Conservation (phyloP, 2,113 vertebrate genomes). For the Ameiurus melas region DNA sequence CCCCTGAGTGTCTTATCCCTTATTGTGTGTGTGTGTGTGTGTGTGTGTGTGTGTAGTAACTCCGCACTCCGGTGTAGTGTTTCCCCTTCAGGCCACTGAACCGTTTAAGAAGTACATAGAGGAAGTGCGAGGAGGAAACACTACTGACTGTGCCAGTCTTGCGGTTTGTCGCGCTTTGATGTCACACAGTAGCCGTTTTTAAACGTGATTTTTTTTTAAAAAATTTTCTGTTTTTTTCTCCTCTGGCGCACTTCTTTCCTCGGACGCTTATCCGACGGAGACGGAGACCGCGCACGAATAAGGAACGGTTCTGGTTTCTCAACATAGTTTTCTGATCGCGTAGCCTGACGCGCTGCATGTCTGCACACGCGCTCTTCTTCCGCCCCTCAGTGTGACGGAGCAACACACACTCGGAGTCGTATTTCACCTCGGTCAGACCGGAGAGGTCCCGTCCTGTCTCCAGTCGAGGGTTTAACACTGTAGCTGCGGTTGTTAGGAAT, state of each 20-base stretch:
- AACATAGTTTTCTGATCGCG: conserved; percentile 34
- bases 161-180: conserved; percentile 29
- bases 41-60: neutral
- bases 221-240: neutral
- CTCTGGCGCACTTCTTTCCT: neutral
- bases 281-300: neutral
- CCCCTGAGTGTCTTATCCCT: neutral
- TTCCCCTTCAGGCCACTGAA: neutral
- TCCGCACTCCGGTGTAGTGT: neutral
- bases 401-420: neutral
- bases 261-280: neutral
- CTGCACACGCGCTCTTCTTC: conserved; percentile 7
- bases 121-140: conserved; percentile 23
- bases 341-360: conserved; percentile 18
- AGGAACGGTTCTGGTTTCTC: conserved; percentile 43
- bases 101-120: neutral
- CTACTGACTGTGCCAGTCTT: neutral
- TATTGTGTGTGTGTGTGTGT: too few species aligned
- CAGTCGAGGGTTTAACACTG: neutral
- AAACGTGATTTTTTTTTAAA: neutral
- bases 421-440: conserved; percentile 3
- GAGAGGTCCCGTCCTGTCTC: neutral
- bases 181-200: neutral
- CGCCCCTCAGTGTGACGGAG: neutral
- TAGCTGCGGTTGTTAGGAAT: neutral